Conservation (phyloP, 2,888 invertebrate species). For the Cylloceria caligata region DNA sequence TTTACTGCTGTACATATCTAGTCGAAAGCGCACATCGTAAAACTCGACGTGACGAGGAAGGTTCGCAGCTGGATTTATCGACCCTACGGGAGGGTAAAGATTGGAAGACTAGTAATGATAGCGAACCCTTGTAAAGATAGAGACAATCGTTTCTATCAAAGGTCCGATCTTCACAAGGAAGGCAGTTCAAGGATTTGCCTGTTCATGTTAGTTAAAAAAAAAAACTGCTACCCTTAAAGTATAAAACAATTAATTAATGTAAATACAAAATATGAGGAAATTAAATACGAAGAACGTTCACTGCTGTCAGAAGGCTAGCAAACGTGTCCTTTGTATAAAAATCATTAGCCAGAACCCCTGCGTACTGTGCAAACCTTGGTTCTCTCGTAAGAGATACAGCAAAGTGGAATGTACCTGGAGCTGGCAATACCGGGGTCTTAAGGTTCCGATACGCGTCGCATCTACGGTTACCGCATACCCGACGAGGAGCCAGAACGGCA, state of each 20-base stretch:
- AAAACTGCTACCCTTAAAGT: neutral
- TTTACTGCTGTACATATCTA: constrained; percentile 40
- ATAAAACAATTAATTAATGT: neutral
- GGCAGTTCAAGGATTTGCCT: neutral
- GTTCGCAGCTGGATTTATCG: constrained; percentile 33
- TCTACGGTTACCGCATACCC: constrained; percentile 77
- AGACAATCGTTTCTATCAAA: neutral
- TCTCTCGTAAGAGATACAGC: constrained; percentile 7
- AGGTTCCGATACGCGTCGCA: constrained; percentile 67
- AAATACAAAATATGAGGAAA: neutral
- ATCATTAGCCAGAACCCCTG: neutral
- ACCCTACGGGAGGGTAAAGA: constrained; percentile 22
- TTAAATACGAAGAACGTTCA: no score
- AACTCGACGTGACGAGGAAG: constrained; percentile 40
- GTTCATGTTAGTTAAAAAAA: neutral
- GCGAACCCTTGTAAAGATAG: constrained; percentile 1
- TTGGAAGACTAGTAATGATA: constrained; percentile 4
- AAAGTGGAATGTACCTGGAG: constrained; percentile 10
- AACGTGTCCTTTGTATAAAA: neutral
- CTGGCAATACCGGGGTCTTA: constrained; percentile 38
- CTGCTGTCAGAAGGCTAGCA: neutral
- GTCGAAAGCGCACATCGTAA: constrained; percentile 31
- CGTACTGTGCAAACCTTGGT: neutral
- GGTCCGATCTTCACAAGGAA: constrained; percentile 31
- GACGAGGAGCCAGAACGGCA: constrained; percentile 37